Evolutionary conservation across 1,140 invertebrate genomes (phyloP), one percentile per base, ranked within the genome.

Genomic region (Aphidius ervi): DNA sequence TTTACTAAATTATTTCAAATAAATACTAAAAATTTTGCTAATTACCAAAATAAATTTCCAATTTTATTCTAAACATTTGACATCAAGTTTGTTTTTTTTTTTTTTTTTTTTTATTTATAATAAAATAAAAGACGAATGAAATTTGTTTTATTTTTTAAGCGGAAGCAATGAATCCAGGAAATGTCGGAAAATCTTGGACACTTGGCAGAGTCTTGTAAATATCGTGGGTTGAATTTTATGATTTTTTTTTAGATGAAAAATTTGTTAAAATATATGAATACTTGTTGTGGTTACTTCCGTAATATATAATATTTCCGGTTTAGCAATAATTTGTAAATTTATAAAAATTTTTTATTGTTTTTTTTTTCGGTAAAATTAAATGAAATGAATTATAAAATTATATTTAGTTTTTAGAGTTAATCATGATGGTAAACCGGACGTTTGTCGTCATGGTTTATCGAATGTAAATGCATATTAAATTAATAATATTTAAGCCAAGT

Each of bases 261-360:
- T 45, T 56, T 50, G 50, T 54, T 47, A 54, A 61, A 47, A 40
- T 56, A 23, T 42, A 56, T 48, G 9, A 31, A 56, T 31, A 59
- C 39, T 46, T 59, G 48, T 20, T 41, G 46, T 16, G 16, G 16
- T 16, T 16, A 16, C 45, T 45, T 46, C 20, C 20, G 20, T 31
- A 16, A 48, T 46, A 41, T 37, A 5, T 64, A 61, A 63, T 57
- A 59, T 65, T 73, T 72, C 71, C 70, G 71, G 68, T 68, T 50
- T 72, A 47, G 40, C 40, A 43, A 8, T 42, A 48, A 52, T 16
- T 16, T 16, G 16, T 16, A 0, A 16, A 16, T 16, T 16, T 16
- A 16, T 16, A 16, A 16, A 16, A 16, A 0, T 61, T 47, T 10
- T 64, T 54, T 54, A 43, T 9, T 6, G 42, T 43, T 43, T 43